Conservation (phyloP, 2,113 vertebrate species). For the Microcebus lehilahytsara region DNA sequence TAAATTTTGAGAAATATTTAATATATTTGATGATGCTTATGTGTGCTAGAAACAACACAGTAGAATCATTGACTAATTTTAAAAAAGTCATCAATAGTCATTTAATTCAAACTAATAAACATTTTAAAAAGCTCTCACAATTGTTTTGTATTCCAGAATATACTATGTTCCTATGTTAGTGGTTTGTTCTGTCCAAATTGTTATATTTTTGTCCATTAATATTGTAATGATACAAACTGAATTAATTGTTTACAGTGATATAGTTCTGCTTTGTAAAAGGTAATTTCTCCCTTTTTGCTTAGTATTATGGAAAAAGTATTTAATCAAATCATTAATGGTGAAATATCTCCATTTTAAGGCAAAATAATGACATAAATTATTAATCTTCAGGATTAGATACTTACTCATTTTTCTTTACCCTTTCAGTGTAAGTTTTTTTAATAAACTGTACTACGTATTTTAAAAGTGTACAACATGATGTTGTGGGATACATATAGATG, state of each 20-base stretch:
- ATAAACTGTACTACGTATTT: not conserved
- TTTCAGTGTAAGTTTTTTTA: not conserved
- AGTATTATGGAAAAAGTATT: not conserved
- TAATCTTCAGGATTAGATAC: not conserved
- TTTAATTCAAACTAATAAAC: not conserved
- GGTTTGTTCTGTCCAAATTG: not conserved
- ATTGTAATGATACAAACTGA: not conserved
- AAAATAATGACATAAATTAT: not conserved
- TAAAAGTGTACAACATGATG: not conserved
- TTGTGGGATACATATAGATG: too few species aligned
- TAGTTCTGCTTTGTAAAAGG: not conserved
- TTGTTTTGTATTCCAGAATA: not conserved
- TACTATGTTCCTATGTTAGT: not conserved
- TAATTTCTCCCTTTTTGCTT: not conserved
- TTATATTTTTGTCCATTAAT: not conserved
- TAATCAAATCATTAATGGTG: not conserved
- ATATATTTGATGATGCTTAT: not conserved
- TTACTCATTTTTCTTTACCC: not conserved
- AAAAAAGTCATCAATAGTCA: not conserved
- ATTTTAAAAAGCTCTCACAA: not conserved
- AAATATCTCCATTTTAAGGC: not conserved
- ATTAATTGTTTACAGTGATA: not conserved
- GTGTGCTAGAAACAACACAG: not conserved
- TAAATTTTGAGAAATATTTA: not conserved
- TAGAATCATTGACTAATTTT: not conserved